phyloP scores from a whole-genome alignment of 1,140 invertebrate species.

The Ips nitidus region DNA sequence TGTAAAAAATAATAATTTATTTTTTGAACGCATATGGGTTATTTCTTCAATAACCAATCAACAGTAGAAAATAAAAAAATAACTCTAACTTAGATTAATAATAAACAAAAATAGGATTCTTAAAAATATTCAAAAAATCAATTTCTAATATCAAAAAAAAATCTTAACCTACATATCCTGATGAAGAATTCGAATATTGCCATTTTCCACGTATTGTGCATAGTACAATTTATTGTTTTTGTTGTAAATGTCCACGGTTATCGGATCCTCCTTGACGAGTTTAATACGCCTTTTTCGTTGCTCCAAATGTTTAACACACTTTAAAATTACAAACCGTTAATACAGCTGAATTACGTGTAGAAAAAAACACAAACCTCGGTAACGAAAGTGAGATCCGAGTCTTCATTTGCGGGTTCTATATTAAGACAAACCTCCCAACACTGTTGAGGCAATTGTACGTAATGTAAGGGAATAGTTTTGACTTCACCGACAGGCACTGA shows the following conservation, averaged over 20 bases:
- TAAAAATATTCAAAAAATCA: no score
- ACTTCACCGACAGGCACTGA: constrained; percentile 21
- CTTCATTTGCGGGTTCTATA: constrained; percentile 17
- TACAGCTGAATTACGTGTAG: neutral
- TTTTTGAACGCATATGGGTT: no score
- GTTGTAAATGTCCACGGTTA: constrained; percentile 22
- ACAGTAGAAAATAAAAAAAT: no score
- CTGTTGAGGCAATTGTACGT: constrained; percentile 28
- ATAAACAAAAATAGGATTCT: no score
- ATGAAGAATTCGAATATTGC: neutral
- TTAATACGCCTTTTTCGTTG: constrained; percentile 10
- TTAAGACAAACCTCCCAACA: constrained; percentile 33
- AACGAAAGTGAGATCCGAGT: neutral
- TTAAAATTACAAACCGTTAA: constrained; percentile 1
- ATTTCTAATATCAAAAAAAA: no score
- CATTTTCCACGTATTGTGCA: constrained; percentile 13
- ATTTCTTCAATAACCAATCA: no score
- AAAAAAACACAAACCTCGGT: neutral
- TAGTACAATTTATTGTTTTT: constrained; percentile 11
- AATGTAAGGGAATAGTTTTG: constrained; percentile 27
- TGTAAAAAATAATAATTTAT: no score
- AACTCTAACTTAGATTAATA: no score
- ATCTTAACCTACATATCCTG: no score
- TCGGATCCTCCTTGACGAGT: constrained; percentile 11
- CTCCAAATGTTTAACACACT: constrained; percentile 8